phyloP scores from a whole-genome alignment of 2,888 invertebrate species.

The Marasmarcha lunaedactyla region DNA sequence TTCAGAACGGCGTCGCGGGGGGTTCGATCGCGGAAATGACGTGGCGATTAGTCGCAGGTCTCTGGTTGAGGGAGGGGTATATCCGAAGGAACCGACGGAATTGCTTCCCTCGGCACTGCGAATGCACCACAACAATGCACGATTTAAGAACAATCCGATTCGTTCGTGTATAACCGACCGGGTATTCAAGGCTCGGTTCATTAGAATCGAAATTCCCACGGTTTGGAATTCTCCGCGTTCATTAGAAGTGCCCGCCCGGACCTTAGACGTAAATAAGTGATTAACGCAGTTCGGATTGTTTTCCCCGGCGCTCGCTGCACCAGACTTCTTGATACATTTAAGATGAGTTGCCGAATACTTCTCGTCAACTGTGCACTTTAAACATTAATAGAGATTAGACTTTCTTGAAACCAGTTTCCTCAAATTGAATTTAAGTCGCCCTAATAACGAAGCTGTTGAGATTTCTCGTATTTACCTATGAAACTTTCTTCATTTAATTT shows the following conservation, averaged over 20 bases:
- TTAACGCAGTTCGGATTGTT: constrained; percentile 68
- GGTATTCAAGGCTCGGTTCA: constrained; percentile 40
- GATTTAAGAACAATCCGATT: constrained; percentile 30
- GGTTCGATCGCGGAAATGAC: constrained; percentile 63
- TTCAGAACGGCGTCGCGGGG: constrained; percentile 41
- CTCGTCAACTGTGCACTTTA: constrained; percentile 25
- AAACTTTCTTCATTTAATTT: neutral
- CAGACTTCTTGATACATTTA: constrained; percentile 56
- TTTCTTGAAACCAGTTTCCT: neutral
- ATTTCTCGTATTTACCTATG: too few relatives aligned
- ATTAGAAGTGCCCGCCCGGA: constrained; percentile 59
- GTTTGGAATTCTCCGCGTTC: constrained; percentile 62
- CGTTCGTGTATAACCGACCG: constrained; percentile 11
- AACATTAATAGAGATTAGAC: constrained; percentile 23
- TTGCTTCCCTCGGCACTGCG: constrained; percentile 47
- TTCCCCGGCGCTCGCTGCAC: constrained; percentile 37
- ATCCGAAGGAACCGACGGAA: constrained; percentile 56
- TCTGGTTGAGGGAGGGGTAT: constrained; percentile 46
- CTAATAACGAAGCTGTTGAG: too few relatives aligned
- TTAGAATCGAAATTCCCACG: constrained; percentile 64
- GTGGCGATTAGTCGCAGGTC: constrained; percentile 59
- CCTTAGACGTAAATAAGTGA: constrained; percentile 65
- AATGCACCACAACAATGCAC: constrained; percentile 44
- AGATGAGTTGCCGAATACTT: constrained; percentile 35
- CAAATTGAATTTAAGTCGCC: too few relatives aligned